phyloP scores from a whole-genome alignment of 2,113 vertebrate species.

The Crotalus helleri region DNA sequence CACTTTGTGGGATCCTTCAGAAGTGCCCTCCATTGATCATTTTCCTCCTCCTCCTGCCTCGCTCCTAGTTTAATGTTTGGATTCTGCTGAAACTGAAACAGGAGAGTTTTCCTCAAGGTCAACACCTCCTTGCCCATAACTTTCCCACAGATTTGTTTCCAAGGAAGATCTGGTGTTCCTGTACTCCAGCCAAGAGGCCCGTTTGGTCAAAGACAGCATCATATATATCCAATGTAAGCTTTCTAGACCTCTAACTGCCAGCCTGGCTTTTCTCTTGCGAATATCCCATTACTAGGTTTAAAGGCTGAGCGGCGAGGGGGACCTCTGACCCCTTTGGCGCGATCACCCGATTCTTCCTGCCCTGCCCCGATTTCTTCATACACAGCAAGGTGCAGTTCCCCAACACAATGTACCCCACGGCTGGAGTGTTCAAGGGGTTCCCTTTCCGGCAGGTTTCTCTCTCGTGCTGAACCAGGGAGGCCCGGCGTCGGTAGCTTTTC shows the following conservation, averaged over 20 bases:
- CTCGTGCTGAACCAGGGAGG: constrained; percentile 12
- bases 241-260: neutral
- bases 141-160: no score
- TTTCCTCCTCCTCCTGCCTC: neutral
- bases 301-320: neutral
- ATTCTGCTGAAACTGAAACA: neutral
- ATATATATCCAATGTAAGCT: no score
- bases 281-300: neutral
- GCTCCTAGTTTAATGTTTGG: neutral
- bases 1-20: no score
- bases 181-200: no score
- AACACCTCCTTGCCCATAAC: no score
- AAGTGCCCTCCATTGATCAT: neutral
- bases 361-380: neutral
- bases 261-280: neutral
- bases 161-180: neutral
- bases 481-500: constrained; percentile 20
- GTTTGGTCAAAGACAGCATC: neutral
- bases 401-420: neutral
- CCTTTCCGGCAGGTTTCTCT: constrained; percentile 9
- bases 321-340: constrained; percentile 7
- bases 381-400: constrained; percentile 19
- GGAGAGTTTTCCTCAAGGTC: neutral
- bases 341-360: neutral
- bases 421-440: neutral